These are phyloP conservation scores for Menura novaehollandiae DNA, from an alignment of 2,113 vertebrate genomes.

Conservation along the genomic window DNA sequence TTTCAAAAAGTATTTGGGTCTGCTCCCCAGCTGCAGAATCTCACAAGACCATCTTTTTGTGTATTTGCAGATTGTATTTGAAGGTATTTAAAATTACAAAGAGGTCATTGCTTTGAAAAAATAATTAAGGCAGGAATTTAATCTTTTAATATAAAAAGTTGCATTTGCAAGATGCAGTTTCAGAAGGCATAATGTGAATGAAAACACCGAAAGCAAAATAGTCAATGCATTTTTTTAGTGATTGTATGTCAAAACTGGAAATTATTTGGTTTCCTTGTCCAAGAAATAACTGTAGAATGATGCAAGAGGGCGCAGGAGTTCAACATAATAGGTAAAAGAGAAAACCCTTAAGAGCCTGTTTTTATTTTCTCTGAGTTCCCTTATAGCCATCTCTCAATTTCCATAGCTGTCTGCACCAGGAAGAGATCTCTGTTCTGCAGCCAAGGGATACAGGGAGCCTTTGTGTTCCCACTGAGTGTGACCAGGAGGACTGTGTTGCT, in stretches of 20 bases:
- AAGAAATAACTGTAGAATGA: background rate
- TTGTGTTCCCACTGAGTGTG: background rate
- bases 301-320: background rate
- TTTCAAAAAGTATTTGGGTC: background rate
- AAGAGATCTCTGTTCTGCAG: background rate
- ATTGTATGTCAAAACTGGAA: background rate
- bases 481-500: background rate
- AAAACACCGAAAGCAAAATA: background rate
- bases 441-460: background rate
- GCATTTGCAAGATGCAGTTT: background rate
- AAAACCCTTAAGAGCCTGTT: background rate
- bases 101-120: background rate
- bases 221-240: background rate
- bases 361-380: background rate
- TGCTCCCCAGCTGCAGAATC: background rate
- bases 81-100: background rate
- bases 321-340: accelerated
- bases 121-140: background rate
- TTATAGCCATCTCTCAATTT: background rate
- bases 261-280: background rate
- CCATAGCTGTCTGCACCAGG: background rate
- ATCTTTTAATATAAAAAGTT: background rate
- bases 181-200: background rate
- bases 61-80: background rate
- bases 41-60: background rate